These are phyloP conservation scores for Plecturocebus donacophilus DNA, from an alignment of 2,113 vertebrate species.

Conservation along the genomic window DNA sequence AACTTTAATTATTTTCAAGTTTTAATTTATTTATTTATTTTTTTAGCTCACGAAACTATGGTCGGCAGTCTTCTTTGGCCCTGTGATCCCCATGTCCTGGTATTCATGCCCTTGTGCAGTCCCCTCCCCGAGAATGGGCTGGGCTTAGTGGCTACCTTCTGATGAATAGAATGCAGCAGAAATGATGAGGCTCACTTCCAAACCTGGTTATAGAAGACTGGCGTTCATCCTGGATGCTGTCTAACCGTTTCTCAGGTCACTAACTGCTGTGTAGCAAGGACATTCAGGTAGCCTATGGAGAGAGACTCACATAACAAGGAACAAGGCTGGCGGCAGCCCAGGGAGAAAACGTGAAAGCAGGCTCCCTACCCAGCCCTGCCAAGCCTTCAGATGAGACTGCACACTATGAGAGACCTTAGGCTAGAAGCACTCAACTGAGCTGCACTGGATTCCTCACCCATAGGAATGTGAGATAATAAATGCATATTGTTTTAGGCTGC, in stretches of 20 bases:
- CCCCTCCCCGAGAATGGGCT: neutral
- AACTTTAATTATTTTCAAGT: too few species aligned
- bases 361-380: neutral
- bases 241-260: neutral
- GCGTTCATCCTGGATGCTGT: neutral
- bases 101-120: neutral
- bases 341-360: neutral
- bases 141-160: neutral
- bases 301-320: neutral
- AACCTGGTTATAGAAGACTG: neutral
- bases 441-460: neutral
- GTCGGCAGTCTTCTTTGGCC: neutral
- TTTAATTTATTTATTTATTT: too few species aligned
- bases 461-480: neutral
- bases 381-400: neutral
- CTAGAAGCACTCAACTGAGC: neutral
- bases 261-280: neutral
- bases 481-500: neutral
- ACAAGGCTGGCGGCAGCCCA: neutral
- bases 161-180: neutral
- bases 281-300: neutral
- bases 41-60: too few species aligned
- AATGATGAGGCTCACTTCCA: neutral
- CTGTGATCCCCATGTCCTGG: neutral
- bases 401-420: neutral